Conservation (phyloP, 2,113 vertebrate genomes). For the Myotis lucifugus region DNA sequence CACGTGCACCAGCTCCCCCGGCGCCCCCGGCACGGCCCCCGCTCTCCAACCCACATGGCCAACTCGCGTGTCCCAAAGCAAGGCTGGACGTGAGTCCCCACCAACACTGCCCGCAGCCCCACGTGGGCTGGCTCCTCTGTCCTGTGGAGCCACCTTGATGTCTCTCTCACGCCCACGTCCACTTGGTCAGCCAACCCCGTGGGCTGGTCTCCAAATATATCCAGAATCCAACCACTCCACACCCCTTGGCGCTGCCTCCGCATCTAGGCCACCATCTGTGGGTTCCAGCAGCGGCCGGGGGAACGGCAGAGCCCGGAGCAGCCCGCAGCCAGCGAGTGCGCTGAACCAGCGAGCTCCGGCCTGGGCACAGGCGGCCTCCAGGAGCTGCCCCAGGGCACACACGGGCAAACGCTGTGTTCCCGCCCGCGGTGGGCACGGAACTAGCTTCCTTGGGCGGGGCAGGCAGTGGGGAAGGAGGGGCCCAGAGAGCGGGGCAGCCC, state of each 20-base stretch:
- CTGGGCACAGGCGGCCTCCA: background rate
- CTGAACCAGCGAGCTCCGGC: fast-evolving
- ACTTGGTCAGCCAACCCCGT: background rate
- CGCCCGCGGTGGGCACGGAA: background rate
- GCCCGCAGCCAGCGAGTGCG: background rate
- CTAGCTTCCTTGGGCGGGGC: background rate
- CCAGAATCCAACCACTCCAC: background rate
- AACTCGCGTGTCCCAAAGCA: background rate
- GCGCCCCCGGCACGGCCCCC: no score
- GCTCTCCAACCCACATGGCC: fast-evolving
- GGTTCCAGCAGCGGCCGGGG: no score
- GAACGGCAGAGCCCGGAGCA: background rate
- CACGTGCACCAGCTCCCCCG: no score
- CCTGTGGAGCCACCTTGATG: background rate
- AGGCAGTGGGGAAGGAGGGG: background rate
- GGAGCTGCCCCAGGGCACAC: background rate
- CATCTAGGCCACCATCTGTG: background rate
- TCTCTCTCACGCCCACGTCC: background rate
- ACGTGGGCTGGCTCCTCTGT: background rate
- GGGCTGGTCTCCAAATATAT: background rate
- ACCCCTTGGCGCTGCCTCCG: background rate
- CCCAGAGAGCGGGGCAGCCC: background rate
- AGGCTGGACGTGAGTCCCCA: background rate
- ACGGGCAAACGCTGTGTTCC: no score
- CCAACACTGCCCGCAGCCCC: fast-evolving